These are phyloP conservation scores for Sicus ferrugineus DNA, from an alignment of 2,888 invertebrate genomes.

Conservation along the genomic window DNA sequence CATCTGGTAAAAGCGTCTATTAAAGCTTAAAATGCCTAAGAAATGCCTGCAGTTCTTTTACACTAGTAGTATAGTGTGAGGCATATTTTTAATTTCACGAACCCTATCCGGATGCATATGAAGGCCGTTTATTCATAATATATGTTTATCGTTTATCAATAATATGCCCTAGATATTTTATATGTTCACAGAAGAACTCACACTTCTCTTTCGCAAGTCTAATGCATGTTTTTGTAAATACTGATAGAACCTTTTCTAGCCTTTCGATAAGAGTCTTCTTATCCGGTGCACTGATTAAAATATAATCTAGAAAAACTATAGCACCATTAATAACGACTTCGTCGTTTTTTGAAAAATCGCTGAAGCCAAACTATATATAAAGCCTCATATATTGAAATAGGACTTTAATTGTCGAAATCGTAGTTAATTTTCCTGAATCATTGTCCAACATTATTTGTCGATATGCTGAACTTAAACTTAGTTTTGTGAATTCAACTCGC, in stretches of 20 bases:
- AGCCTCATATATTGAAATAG: constrained; percentile 41
- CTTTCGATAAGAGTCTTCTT: constrained; percentile 26
- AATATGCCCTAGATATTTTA: constrained; percentile 51
- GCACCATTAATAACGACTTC: constrained; percentile 48
- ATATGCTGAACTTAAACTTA: constrained; percentile 50
- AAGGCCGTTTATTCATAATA: no score
- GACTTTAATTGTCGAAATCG: constrained; percentile 48
- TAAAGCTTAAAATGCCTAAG: constrained; percentile 51
- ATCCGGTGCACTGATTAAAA: constrained; percentile 40
- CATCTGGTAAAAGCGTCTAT: constrained; percentile 54
- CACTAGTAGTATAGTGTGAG: constrained; percentile 41
- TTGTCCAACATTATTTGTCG: constrained; percentile 54
- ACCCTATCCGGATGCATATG: constrained; percentile 45
- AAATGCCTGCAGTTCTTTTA: constrained; percentile 47
- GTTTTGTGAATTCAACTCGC: constrained; percentile 36
- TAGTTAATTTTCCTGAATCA: constrained; percentile 44
- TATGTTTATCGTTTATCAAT: no score
- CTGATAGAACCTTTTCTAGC: constrained; percentile 26
- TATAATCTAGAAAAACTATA: constrained; percentile 48
- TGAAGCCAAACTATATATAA: constrained; percentile 57
- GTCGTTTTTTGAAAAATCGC: constrained; percentile 56
- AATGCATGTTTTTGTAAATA: constrained; percentile 33
- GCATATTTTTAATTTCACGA: constrained; percentile 31
- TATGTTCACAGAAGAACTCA: constrained; percentile 29
- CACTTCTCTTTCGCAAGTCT: constrained; percentile 33